phyloP scores from a whole-genome alignment of 2,113 vertebrate genomes.

The Bettongia penicillata region DNA sequence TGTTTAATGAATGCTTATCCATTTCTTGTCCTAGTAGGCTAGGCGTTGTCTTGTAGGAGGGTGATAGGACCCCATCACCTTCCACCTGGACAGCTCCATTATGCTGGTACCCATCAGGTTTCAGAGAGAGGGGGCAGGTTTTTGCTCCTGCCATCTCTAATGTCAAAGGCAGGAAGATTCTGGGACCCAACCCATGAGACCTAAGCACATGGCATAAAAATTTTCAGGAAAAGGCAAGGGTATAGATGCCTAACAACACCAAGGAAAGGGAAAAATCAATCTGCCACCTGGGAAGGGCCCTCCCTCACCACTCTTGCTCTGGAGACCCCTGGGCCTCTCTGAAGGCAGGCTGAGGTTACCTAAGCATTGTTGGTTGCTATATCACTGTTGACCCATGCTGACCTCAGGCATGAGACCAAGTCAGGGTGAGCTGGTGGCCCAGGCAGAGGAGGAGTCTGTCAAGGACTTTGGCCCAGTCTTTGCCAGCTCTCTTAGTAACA shows the following conservation, averaged over 20 bases:
- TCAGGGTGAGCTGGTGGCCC: neutral
- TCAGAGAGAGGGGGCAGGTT: neutral
- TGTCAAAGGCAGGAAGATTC: neutral
- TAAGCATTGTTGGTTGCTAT: neutral
- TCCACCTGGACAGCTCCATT: neutral
- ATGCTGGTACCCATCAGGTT: neutral
- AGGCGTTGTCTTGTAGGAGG: no score
- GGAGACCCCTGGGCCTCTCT: neutral
- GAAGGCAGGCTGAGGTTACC: neutral
- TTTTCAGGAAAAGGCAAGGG: neutral
- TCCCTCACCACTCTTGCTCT: neutral
- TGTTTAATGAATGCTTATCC: neutral
- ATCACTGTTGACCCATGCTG: neutral
- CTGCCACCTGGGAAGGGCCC: no score
- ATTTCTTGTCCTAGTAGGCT: neutral
- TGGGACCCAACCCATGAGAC: neutral
- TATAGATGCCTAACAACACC: neutral
- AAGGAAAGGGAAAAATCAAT: neutral
- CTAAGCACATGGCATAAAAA: neutral
- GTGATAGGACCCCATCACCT: neutral
- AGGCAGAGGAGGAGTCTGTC: neutral
- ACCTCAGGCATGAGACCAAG: neutral
- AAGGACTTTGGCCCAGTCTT: neutral
- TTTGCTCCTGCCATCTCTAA: neutral
- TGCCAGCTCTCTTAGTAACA: neutral